A percentile compares a stretch with the other conserved stretches of the same genome.
Conservation (phyloP, 2,797 vertebrate species). For the Cryptoprocta ferox region DNA sequence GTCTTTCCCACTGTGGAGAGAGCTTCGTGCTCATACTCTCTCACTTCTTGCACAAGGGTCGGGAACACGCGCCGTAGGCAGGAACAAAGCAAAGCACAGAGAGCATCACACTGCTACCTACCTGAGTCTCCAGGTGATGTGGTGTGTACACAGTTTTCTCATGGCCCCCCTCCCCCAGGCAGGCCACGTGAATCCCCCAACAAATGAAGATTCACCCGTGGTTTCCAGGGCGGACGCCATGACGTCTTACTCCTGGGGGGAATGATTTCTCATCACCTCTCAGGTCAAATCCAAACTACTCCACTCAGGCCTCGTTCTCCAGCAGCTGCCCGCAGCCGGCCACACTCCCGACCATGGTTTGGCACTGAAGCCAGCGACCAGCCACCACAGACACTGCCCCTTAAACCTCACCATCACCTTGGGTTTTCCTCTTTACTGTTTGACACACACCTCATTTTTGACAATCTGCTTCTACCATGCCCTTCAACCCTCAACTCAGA, state of each 20-base stretch:
- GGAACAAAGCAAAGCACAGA: not conserved
- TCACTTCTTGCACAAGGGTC: not conserved
- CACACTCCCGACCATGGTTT: not conserved
- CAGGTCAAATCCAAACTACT: not conserved
- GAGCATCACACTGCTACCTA: not conserved
- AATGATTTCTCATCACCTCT: not conserved
- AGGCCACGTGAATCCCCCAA: not conserved
- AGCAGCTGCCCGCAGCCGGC: not conserved
- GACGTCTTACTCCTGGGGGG: no score
- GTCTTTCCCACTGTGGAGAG: not conserved
- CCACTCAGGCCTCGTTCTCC: no score
- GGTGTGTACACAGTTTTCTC: not conserved
- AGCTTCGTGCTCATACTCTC: not conserved
- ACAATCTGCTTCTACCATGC: not conserved
- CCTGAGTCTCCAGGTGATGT: not conserved
- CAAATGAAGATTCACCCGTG: not conserved
- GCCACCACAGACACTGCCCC: not conserved
- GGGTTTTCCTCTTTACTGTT: not conserved
- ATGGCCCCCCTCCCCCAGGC: not conserved
- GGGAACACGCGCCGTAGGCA: not conserved
- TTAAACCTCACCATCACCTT: not conserved
- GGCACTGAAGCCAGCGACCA: not conserved
- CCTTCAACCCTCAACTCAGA: not conserved
- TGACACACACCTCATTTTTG: not conserved
- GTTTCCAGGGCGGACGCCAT: not conserved